Evolutionary conservation across 2,888 invertebrate species (phyloP).

Genomic region (Nomada flava): DNA sequence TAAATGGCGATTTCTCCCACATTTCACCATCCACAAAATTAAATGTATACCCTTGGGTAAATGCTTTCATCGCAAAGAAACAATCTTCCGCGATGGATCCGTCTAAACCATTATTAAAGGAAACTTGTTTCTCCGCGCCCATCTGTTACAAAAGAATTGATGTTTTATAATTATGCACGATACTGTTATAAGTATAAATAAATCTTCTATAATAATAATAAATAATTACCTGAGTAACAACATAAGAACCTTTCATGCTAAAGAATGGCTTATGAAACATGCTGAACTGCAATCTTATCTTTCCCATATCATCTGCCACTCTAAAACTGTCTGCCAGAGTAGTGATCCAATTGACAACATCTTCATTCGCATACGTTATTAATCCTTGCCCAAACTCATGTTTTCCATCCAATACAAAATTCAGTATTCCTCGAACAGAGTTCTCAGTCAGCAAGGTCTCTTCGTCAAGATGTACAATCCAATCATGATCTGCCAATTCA

Average conservation of each 20-base stretch:
- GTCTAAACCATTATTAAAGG: constrained; percentile 98
- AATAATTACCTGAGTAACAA: constrained; percentile 94
- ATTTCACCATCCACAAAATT: constrained; percentile 99
- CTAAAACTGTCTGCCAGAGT: constrained; percentile 98
- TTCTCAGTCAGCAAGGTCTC: constrained; percentile 97
- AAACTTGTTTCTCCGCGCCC: constrained; percentile 95
- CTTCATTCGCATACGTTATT: constrained; percentile 98
- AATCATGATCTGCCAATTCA: constrained; percentile 93
- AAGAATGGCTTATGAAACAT: constrained; percentile 97
- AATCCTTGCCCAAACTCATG: constrained; percentile 98
- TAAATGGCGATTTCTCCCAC: constrained; percentile 99
- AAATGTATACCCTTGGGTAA: constrained; percentile 94
- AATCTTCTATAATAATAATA: not conserved
- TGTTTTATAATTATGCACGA: not conserved
- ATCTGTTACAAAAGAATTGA: constrained; percentile 85
- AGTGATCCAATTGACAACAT: constrained; percentile 98
- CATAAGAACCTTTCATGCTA: constrained; percentile 99
- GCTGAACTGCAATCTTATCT: constrained; percentile 95
- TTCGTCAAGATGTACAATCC: constrained; percentile 99
- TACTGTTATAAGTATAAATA: not conserved
- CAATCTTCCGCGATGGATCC: constrained; percentile 99
- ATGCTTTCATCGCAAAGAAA: constrained; percentile 98
- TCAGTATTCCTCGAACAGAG: constrained; percentile 94
- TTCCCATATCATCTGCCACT: constrained; percentile 99
- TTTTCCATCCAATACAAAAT: constrained; percentile 97